Base-by-base conservation (phyloP, 2,888 invertebrate genomes). In the Melanotus villosus region DNA sequence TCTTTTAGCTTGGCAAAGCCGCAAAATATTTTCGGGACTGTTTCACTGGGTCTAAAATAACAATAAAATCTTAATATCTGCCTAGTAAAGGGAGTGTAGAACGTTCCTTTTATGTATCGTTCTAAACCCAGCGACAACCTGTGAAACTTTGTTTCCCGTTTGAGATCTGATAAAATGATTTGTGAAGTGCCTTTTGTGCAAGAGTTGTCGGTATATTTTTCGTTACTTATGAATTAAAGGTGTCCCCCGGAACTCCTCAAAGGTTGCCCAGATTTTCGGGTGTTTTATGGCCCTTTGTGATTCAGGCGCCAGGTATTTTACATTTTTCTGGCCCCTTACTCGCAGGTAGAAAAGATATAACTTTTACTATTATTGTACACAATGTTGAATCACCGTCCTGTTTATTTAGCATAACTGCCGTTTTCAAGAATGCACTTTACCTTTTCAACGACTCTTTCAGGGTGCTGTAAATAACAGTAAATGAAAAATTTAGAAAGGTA, bases 301-400 rank as follows among this genome's bases (percentile, higher is more conserved):
- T 59, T 54, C 52, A 71, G 74, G 74, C 74, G 74, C 74, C 74
- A 74, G 74, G 68, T 72, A 74, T 72, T 73, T 73, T 70, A 73
- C 67, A 71, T 73, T 71, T 73, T 54, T 62, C 54, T 54, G 65
- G 36, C 26, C 26, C 50, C 14, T 10, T 14, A 10, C 7, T 26
- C 14, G 47, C 59, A 63, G 62, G 67, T 59, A 65, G 73, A 62
- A 12, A 65, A 64, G 71, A 65, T 70, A 62, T 32, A 52, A 52
- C 16, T 62, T 67, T 67, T 64, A 68, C 68, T 67, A 70, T 67
- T 70, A 58, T 70, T 70, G 60, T 34, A 10, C 21, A 62, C 59
- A 60, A 66, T 65, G 69, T 68, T 70, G 45, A 32, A 52, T 57
- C 43, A 36, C 68, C 41, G 63, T 12, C 45, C 56, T 58, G 41